These are phyloP conservation scores for Caenorhabditis angaria DNA, from an alignment of 2,888 invertebrate genomes.

Conservation along the genomic window DNA sequence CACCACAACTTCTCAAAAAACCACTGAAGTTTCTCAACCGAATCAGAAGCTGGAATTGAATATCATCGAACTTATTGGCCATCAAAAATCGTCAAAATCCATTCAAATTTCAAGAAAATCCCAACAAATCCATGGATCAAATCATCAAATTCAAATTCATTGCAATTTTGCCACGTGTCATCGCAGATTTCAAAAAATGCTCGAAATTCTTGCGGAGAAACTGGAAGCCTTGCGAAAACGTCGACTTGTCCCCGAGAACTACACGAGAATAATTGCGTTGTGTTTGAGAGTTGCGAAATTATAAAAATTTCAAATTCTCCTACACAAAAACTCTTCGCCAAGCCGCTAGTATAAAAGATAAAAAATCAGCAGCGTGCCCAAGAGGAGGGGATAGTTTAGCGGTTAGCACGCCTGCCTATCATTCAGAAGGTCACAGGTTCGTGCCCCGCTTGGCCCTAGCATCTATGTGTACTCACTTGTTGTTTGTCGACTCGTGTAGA, in stretches of 20 bases:
- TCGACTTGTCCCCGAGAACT: neutral
- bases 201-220: neutral
- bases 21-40: too few relatives aligned
- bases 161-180: neutral
- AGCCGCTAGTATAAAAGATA: too few relatives aligned
- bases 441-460: constrained; percentile 10
- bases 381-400: constrained; percentile 14
- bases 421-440: constrained; percentile 7
- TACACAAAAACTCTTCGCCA: too few relatives aligned
- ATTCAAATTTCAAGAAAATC: too few relatives aligned
- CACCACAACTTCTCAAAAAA: too few relatives aligned
- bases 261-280: neutral
- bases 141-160: constrained; percentile 16
- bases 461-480: constrained; percentile 49
- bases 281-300: neutral
- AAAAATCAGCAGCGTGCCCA: too few relatives aligned
- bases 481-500: constrained; percentile 34
- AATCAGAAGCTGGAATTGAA: too few relatives aligned
- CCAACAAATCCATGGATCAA: too few relatives aligned
- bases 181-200: neutral
- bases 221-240: neutral
- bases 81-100: too few relatives aligned
- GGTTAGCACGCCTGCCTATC: constrained; percentile 5
- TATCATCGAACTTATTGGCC: too few relatives aligned
- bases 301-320: neutral